These are phyloP conservation scores for Schizothorax lantsangensis DNA, from an alignment of 2,797 vertebrate species.

Conservation along the genomic window DNA sequence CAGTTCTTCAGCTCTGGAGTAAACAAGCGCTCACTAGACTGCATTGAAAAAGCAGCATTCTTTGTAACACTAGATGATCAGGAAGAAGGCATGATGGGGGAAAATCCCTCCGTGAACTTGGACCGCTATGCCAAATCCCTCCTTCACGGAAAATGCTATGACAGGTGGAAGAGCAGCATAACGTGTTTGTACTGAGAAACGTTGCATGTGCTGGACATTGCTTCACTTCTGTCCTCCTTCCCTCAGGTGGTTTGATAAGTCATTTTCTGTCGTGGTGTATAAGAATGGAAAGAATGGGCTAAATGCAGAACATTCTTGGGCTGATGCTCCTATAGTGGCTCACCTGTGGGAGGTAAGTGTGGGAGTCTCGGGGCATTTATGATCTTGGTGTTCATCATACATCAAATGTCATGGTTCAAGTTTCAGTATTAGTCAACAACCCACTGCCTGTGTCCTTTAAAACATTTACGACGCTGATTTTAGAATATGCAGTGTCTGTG, in stretches of 20 bases:
- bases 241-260: slow-evolving; percentile 83
- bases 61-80: slow-evolving; percentile 86
- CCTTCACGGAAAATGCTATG: slow-evolving; percentile 86
- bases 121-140: slow-evolving; percentile 86
- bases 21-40: slow-evolving; percentile 69
- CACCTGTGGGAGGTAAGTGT: slow-evolving; percentile 87
- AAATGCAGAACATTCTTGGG: slow-evolving; percentile 92
- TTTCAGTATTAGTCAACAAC: neutral
- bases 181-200: neutral
- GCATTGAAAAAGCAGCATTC: slow-evolving; percentile 86
- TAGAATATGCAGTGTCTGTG: neutral
- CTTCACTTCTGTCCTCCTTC: neutral
- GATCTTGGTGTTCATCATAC: too few relatives aligned
- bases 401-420: neutral
- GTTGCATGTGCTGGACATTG: neutral
- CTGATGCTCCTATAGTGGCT: slow-evolving; percentile 85
- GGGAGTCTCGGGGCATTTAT: too few relatives aligned
- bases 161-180: slow-evolving; percentile 76
- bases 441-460: neutral
- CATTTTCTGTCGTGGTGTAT: slow-evolving; percentile 87
- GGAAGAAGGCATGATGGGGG: slow-evolving; percentile 82
- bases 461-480: neutral
- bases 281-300: slow-evolving; percentile 88
- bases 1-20: slow-evolving; percentile 68
- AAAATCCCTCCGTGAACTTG: slow-evolving; percentile 80